Conservation (phyloP, 2,888 invertebrate species). For the Leptothorax acervorum region DNA sequence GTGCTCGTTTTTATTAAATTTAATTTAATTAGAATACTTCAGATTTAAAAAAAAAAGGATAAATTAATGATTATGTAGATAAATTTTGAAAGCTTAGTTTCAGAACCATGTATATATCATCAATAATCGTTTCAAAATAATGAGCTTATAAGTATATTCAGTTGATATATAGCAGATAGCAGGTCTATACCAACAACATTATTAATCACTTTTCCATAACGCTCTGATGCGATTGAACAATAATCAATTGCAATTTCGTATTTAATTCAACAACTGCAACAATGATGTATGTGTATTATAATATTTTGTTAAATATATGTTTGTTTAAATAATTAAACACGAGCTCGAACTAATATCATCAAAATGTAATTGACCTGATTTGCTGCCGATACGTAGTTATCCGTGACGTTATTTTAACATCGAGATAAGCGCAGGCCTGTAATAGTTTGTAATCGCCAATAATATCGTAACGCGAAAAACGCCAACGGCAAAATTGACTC, state of each 20-base stretch:
- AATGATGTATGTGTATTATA: neutral
- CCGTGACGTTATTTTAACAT: neutral
- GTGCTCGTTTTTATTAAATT: neutral
- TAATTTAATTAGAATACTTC: neutral
- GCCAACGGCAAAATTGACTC: conserved; percentile 16
- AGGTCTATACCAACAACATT: neutral
- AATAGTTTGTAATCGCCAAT: neutral
- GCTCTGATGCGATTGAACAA: conserved; percentile 5
- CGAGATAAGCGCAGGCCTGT: neutral
- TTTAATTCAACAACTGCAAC: conserved; percentile 31
- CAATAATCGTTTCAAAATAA: conserved; percentile 18
- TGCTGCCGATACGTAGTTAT: neutral
- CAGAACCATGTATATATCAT: neutral
- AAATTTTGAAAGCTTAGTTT: neutral
- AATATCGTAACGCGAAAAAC: conserved; percentile 32
- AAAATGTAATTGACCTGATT: conserved; percentile 42
- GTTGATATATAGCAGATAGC: neutral
- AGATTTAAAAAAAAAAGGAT: neutral
- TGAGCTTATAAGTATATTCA: neutral
- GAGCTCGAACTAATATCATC: conserved; percentile 19
- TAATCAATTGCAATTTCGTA: conserved; percentile 28
- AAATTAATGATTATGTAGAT: neutral
- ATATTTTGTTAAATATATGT: neutral
- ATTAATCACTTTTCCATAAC: conserved; percentile 18
- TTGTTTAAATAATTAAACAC: conserved; percentile 36